phyloP scores from a whole-genome alignment of 23 tunicate genomes.

The Oikopleura dioica region DNA sequence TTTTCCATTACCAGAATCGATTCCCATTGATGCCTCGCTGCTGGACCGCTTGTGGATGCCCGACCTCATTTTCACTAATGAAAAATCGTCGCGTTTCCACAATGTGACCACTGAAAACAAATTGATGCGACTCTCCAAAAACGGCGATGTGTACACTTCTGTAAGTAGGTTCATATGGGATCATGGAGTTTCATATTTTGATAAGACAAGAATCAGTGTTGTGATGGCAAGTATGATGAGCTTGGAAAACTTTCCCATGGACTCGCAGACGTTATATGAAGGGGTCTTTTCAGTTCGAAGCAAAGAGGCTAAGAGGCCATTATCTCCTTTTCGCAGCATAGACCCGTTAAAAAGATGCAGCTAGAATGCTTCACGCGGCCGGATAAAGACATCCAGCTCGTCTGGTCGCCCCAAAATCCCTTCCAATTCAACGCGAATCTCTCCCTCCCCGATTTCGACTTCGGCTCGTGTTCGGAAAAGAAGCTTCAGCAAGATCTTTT shows the following conservation, averaged over 20 bases:
- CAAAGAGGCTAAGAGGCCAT: too few relatives aligned
- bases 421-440: neutral
- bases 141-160: slow-evolving; percentile 63
- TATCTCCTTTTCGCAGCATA: too few relatives aligned
- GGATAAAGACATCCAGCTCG: neutral
- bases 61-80: slow-evolving; percentile 65
- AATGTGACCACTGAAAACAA: slow-evolving; percentile 28
- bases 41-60: slow-evolving; percentile 54
- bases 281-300: too few relatives aligned
- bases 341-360: too few relatives aligned
- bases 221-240: slow-evolving; percentile 32
- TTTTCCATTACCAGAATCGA: slow-evolving; percentile 9
- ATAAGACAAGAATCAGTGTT: slow-evolving; percentile 5
- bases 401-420: neutral
- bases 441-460: neutral
- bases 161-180: too few relatives aligned
- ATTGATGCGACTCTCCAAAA: slow-evolving; percentile 37
- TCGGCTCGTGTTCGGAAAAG: too few relatives aligned
- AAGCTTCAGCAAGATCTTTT: too few relatives aligned
- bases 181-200: too few relatives aligned
- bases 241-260: slow-evolving; percentile 73
- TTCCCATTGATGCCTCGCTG: slow-evolving; percentile 61
- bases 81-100: slow-evolving; percentile 56
- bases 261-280: slow-evolving; percentile 31
- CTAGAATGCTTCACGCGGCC: slow-evolving; percentile 7